phyloP scores from a whole-genome alignment of 2,797 vertebrate genomes.

The Eulemur coronatus region DNA sequence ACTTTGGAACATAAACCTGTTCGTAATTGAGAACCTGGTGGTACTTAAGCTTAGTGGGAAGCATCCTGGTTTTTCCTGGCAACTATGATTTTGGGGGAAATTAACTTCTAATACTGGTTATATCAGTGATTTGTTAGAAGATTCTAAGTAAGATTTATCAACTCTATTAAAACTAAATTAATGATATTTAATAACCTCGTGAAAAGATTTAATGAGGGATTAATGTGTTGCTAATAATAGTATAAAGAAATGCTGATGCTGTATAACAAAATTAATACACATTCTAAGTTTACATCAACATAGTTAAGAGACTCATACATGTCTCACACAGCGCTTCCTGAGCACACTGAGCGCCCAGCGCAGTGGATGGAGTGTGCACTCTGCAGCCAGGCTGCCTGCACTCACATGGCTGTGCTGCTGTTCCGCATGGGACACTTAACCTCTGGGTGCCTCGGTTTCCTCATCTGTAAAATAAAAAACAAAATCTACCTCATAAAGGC shows the following conservation, averaged over 20 bases:
- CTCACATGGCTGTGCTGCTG: not conserved
- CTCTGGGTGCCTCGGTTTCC: not conserved
- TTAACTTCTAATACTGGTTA: not conserved
- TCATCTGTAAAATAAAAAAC: not conserved
- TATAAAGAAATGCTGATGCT: not conserved
- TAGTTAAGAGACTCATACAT: not conserved
- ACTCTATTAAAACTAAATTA: slow-evolving; percentile 13
- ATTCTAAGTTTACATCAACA: not conserved
- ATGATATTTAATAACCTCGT: not conserved
- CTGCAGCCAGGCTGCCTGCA: not conserved
- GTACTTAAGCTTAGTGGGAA: not conserved
- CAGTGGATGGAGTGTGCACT: fast-evolving
- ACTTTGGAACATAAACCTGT: not conserved
- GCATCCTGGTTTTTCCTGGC: not conserved
- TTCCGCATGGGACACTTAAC: not conserved
- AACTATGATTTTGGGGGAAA: not conserved
- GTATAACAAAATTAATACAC: not conserved
- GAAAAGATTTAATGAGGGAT: not conserved
- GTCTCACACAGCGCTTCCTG: not conserved
- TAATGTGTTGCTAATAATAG: not conserved
- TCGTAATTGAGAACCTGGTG: not conserved
- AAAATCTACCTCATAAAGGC: not conserved
- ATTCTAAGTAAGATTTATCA: slow-evolving; percentile 21
- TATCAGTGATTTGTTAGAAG: not conserved
- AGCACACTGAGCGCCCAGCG: not conserved